These are phyloP conservation scores for Fragum sueziense DNA, from an alignment of 2,888 invertebrate species.

Conservation along the genomic window DNA sequence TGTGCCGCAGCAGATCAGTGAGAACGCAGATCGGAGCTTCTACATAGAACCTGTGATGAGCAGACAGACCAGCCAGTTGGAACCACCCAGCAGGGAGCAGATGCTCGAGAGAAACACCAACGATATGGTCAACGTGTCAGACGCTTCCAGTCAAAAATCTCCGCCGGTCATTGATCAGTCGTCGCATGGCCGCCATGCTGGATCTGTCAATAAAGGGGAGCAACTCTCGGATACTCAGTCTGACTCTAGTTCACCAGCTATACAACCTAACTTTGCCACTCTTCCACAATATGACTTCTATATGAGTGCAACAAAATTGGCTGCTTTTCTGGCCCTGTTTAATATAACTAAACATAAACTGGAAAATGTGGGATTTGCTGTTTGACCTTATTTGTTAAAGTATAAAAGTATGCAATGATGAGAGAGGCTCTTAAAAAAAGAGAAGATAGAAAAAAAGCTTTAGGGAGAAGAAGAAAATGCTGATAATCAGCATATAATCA, in stretches of 20 bases:
- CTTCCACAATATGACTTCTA: slow-evolving; percentile 73
- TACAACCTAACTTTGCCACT: slow-evolving; percentile 36
- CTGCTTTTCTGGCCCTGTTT: slow-evolving; percentile 73
- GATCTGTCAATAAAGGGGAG: slow-evolving; percentile 35
- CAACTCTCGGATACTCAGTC: slow-evolving; percentile 53
- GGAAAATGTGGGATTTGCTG: slow-evolving; percentile 70
- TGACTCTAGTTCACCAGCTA: slow-evolving; percentile 41
- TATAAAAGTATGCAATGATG: neutral
- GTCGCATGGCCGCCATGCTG: slow-evolving; percentile 30
- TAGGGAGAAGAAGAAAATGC: neutral
- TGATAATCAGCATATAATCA: too few species aligned
- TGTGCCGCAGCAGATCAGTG: slow-evolving; percentile 11
- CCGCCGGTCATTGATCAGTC: neutral
- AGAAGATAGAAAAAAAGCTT: neutral
- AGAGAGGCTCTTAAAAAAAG: neutral
- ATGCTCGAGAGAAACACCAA: neutral
- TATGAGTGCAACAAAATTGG: slow-evolving; percentile 64
- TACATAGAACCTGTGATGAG: slow-evolving; percentile 5
- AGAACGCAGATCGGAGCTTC: neutral
- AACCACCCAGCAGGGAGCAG: neutral
- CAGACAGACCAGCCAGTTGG: neutral
- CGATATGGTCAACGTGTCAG: slow-evolving; percentile 6
- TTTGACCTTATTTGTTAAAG: neutral
- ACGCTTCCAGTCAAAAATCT: slow-evolving; percentile 11
- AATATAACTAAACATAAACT: slow-evolving; percentile 69